phyloP scores from a whole-genome alignment of 2,113 vertebrate genomes.

The Melospiza melodia region DNA sequence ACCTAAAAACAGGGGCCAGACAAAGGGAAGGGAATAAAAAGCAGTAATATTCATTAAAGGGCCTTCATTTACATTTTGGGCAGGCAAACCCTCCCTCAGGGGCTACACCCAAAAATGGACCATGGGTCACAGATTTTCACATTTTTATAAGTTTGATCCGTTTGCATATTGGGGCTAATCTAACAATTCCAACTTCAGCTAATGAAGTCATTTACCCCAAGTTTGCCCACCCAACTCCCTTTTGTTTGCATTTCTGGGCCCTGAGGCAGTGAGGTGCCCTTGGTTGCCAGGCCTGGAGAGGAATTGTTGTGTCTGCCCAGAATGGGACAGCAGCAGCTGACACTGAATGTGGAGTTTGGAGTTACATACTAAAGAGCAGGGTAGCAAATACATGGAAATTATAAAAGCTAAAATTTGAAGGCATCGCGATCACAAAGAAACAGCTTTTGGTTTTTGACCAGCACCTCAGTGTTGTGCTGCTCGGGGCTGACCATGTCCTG shows the following conservation, averaged over 20 bases:
- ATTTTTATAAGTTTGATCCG: background rate
- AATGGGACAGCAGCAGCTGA: background rate
- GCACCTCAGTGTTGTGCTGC: background rate
- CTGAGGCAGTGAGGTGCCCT: background rate
- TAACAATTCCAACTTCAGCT: background rate
- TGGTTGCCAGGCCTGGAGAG: background rate
- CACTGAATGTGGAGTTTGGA: accelerated
- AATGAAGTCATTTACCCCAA: background rate
- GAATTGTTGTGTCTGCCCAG: background rate
- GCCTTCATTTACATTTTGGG: background rate
- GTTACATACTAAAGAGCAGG: accelerated
- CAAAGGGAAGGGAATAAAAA: background rate
- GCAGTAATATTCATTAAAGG: accelerated
- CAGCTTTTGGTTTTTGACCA: background rate
- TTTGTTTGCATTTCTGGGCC: background rate
- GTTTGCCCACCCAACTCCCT: too few relatives aligned
- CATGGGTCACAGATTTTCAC: accelerated
- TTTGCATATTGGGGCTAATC: background rate
- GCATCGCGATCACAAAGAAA: background rate
- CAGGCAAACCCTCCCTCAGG: background rate
- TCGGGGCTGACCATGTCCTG: background rate
- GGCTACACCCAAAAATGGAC: background rate
- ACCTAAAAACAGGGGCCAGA: background rate
- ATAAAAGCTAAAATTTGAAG: background rate
- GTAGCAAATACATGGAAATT: accelerated